phyloP scores from a whole-genome alignment of 2,888 invertebrate genomes.

The Antheraea assamensis region DNA sequence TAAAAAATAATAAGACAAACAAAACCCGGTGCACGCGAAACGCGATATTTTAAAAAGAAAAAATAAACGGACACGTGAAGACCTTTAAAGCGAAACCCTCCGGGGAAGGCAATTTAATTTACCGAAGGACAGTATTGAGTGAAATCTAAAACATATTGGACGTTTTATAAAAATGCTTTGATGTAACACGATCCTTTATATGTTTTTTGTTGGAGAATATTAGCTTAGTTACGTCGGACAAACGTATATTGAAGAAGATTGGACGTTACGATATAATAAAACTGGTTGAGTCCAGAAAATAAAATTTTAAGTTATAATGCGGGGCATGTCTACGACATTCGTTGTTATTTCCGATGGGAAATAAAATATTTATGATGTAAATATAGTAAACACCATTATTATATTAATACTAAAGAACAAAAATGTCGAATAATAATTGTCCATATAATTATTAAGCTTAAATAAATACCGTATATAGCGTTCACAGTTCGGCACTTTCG shows the following conservation, averaged over 20 bases:
- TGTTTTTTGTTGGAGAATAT: conserved; percentile 40
- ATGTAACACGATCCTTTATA: conserved; percentile 66
- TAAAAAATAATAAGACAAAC: conserved; percentile 68
- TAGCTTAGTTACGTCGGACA: conserved; percentile 54
- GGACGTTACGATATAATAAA: neutral
- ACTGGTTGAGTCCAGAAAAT: neutral
- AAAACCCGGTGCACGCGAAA: conserved; percentile 59
- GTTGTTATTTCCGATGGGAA: neutral
- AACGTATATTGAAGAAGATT: neutral
- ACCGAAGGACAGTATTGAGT: conserved; percentile 66
- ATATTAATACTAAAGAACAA: too few species aligned
- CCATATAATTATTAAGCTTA: too few species aligned
- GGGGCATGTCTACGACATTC: neutral
- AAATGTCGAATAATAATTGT: too few species aligned
- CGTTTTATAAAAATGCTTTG: conserved; percentile 67
- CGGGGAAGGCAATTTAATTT: conserved; percentile 75
- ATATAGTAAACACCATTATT: too few species aligned
- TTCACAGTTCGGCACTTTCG: too few species aligned
- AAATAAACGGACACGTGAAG: conserved; percentile 64
- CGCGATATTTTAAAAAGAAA: conserved; percentile 71
- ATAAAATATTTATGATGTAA: neutral
- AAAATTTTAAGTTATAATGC: neutral
- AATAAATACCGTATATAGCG: too few species aligned
- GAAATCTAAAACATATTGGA: conserved; percentile 79
- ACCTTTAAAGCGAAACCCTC: conserved; percentile 69